Evolutionary conservation across 2,888 invertebrate species (phyloP), one percentile per base, ranked within the genome.

Genomic region (Ornithoptera alexandrae): DNA sequence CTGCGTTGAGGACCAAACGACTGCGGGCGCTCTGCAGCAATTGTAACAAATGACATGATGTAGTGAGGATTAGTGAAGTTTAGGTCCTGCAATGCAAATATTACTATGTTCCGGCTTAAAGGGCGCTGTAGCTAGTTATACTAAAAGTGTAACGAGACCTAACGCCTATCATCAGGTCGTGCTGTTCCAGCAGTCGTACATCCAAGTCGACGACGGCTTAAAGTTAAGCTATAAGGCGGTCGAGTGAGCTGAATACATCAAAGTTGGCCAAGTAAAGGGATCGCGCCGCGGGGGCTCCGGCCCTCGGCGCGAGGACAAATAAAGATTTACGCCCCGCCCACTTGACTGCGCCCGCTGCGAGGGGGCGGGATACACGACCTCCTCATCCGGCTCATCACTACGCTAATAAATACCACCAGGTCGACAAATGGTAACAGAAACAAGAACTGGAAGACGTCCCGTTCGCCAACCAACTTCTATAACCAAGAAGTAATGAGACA

Each of bases 21-120:
- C 0, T 87, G 84, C 17, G 89, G 87, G 0, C 88, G 89, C 78
- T 83, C 92, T 92, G 87, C 0, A 86, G 88, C 86, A 90, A 89
- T 22, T 65, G 8, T 12, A 56, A 39, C 46, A 62, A 53, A 63
- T 10, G 39, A 39, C 39, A 39, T 39, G 39, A 39, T 39, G 39
- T 39, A 39, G 39, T 30, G 4, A 30, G 30, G 30, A 30, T 30
- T 30, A 30, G 5, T 30, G 30, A 30, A 4, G 30, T 30, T 5
- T 30, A 30, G 30, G 30, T 30, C 30, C 30, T 4, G 3, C 4
- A 30, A 30, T 30, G 30, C 4, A 30, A 30, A 30, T 30, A 30
- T 30, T 30, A 30, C 30, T 30, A 30, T 30, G 30, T 30, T 30
- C 30, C 4, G 30, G 5, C 30, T 3, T 30, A 30, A 5, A 30